Evolutionary conservation across 2,888 invertebrate species (phyloP).

Genomic region (Oscheius sp.): DNA sequence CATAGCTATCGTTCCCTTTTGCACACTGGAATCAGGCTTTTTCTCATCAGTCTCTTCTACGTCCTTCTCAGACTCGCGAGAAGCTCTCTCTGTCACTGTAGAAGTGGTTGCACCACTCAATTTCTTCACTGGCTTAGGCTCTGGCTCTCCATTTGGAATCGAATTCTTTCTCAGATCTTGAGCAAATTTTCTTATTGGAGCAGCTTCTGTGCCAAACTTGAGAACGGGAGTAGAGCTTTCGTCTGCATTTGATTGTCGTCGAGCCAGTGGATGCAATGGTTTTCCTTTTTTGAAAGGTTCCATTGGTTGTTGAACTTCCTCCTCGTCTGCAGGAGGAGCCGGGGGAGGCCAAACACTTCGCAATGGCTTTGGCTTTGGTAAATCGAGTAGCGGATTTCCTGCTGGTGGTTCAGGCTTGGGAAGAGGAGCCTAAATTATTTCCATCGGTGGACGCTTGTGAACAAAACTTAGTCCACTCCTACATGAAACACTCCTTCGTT

Average conservation of each 20-base stretch:
- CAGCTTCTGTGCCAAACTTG: constrained; percentile 1
- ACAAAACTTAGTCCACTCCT: background rate
- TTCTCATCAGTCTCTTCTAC: constrained; percentile 7
- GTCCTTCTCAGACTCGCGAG: constrained; percentile 6
- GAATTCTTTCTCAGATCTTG: constrained; percentile 6
- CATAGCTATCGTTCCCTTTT: constrained; percentile 15
- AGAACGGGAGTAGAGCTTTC: constrained; percentile 30
- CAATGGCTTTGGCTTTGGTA: constrained; percentile 11
- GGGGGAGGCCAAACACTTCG: constrained; percentile 2
- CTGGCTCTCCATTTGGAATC: background rate
- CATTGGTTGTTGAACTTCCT: constrained; percentile 26
- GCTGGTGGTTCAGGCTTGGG: constrained; percentile 6
- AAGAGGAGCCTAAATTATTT: background rate
- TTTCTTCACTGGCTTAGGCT: constrained; percentile 3
- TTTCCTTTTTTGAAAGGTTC: constrained; percentile 42
- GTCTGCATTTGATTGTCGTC: constrained; percentile 27
- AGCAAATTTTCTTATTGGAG: constrained; percentile 12
- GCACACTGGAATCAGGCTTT: background rate
- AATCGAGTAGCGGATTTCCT: background rate
- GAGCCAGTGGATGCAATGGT: constrained; percentile 16
- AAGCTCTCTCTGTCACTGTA: constrained; percentile 15
- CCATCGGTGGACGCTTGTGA: background rate
- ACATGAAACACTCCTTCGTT: background rate
- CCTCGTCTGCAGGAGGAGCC: constrained; percentile 15
- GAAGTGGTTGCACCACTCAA: constrained; percentile 10